Conservation (phyloP, 1,140 invertebrate species). For the Bombus haemorrhoidalis region DNA sequence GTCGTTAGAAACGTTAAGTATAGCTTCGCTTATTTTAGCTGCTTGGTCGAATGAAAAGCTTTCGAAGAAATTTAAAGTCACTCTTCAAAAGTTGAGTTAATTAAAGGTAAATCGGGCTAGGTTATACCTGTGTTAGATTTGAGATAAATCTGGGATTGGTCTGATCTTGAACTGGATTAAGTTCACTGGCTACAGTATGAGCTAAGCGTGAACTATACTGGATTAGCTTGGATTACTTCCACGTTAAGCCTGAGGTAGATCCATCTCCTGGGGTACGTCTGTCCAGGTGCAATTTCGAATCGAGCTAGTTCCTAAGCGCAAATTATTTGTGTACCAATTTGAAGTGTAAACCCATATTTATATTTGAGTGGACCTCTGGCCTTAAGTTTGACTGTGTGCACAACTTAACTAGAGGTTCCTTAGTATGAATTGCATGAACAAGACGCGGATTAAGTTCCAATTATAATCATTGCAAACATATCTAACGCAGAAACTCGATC, state of each 20-base stretch:
- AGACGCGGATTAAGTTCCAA: background rate
- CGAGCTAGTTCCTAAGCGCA: too few species aligned
- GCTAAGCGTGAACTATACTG: conserved; percentile 20
- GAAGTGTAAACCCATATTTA: background rate
- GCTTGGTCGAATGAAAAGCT: background rate
- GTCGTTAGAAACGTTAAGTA: background rate
- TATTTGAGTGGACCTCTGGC: background rate
- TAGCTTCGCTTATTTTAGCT: too few species aligned
- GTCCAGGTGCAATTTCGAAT: background rate
- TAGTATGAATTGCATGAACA: too few species aligned
- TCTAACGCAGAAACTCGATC: too few species aligned
- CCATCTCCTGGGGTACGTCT: background rate
- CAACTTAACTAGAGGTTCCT: too few species aligned
- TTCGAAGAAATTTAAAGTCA: background rate
- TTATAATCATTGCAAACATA: background rate
- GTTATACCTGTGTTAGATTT: background rate
- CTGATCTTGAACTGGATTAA: conserved; percentile 4
- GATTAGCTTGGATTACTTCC: background rate
- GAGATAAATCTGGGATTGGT: background rate
- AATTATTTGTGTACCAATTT: background rate
- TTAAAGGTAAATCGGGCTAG: background rate
- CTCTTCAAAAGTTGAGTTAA: background rate
- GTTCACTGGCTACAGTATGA: background rate
- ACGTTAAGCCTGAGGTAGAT: background rate
- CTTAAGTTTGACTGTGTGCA: background rate